Conservation (phyloP, 2,113 vertebrate species). For the Aix galericulata region DNA sequence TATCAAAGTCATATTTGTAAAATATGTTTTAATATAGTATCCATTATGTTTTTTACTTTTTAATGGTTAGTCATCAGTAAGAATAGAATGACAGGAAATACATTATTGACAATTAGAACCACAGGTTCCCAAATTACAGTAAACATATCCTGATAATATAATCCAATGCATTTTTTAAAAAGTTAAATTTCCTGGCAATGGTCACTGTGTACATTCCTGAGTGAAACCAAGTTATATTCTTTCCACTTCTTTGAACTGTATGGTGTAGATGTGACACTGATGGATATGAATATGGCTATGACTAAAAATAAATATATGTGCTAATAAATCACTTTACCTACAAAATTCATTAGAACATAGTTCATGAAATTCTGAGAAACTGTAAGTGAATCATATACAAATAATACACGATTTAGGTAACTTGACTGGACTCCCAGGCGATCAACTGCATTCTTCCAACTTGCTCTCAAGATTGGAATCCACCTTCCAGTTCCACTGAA, state of each 20-base stretch:
- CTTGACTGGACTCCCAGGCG: background rate
- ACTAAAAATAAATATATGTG: background rate
- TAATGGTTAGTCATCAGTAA: background rate
- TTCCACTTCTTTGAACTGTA: background rate
- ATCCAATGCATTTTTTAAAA: background rate
- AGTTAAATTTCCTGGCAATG: background rate
- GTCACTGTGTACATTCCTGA: background rate
- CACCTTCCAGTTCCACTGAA: background rate
- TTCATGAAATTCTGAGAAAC: background rate
- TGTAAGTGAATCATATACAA: background rate
- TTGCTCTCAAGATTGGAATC: background rate
- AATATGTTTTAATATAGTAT: background rate
- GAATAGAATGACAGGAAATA: slow-evolving; percentile 11
- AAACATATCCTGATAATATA: background rate
- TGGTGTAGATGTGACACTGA: background rate
- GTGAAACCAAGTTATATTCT: background rate
- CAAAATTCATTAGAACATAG: background rate
- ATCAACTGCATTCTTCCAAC: background rate
- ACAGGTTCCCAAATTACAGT: background rate
- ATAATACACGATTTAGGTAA: background rate
- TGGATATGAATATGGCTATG: background rate
- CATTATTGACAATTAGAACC: background rate
- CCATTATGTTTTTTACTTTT: background rate
- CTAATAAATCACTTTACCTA: background rate
- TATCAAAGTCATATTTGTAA: slow-evolving; percentile 10